Percentiles rank a stretch among this genome's conserved stretches.
These are phyloP conservation scores for Psittacus erithacus DNA, from an alignment of 2,113 vertebrate genomes.

Conservation along the genomic window DNA sequence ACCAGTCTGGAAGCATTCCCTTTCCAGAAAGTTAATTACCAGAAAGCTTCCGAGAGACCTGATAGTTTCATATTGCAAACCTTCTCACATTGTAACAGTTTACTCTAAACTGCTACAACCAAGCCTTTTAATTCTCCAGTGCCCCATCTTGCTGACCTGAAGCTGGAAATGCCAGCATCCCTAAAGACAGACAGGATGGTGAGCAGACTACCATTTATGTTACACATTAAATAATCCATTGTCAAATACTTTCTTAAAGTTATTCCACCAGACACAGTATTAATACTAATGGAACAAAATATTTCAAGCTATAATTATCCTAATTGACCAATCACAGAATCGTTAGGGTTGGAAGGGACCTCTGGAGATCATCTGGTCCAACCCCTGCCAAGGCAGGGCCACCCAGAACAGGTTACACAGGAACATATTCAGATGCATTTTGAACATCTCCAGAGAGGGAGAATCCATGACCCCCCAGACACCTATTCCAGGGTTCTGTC, in stretches of 20 bases:
- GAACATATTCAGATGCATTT: rapidly evolving
- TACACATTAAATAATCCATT: neutral
- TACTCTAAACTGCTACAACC: neutral
- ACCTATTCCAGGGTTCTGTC: neutral
- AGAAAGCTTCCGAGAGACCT: neutral
- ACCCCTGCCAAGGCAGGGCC: neutral
- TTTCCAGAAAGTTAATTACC: neutral
- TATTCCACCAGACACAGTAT: neutral
- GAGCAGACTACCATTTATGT: neutral
- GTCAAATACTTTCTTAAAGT: neutral
- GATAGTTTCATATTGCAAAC: neutral
- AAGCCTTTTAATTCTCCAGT: neutral
- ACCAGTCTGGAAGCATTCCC: neutral
- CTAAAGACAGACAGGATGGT: neutral
- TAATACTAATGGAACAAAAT: neutral
- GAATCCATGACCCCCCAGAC: neutral
- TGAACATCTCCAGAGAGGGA: neutral
- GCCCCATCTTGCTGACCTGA: neutral
- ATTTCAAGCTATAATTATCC: neutral
- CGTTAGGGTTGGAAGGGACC: neutral
- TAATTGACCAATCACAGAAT: neutral
- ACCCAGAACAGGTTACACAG: neutral
- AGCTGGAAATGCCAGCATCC: neutral
- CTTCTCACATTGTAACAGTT: neutral
- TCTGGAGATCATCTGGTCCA: neutral